Percentiles rank a stretch among this genome's conserved stretches.
phyloP scores from a whole-genome alignment of 2,888 invertebrate genomes.

The Amiota communis region DNA sequence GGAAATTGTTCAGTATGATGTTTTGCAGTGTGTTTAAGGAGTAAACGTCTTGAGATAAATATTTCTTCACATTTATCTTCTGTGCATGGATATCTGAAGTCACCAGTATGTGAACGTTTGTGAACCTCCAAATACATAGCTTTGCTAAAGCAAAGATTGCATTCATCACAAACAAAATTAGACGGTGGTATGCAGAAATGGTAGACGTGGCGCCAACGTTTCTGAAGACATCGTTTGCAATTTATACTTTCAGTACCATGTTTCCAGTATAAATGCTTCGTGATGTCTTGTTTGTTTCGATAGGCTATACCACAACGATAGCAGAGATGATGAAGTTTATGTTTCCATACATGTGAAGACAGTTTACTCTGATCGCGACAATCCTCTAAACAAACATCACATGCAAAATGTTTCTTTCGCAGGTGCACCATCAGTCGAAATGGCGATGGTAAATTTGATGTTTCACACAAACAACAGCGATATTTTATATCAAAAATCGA shows the following conservation, averaged over 20 bases:
- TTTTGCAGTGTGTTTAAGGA: conserved; percentile 80
- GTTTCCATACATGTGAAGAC: conserved; percentile 92
- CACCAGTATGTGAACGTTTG: conserved; percentile 83
- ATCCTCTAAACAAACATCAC: conserved; percentile 89
- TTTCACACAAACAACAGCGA: conserved; percentile 87
- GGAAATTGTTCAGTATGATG: conserved; percentile 71
- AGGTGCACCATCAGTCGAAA: conserved; percentile 92
- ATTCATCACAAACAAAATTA: conserved; percentile 86
- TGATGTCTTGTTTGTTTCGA: conserved; percentile 89
- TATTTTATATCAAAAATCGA: conserved; percentile 78
- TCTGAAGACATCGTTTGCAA: conserved; percentile 89
- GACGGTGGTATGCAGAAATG: conserved; percentile 90
- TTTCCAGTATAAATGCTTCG: conserved; percentile 93
- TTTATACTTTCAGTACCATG: conserved; percentile 91
- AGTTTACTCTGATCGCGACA: conserved; percentile 84
- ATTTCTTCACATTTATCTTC: conserved; percentile 82
- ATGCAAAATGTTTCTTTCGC: conserved; percentile 86
- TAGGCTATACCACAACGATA: conserved; percentile 92
- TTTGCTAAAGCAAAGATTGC: conserved; percentile 82
- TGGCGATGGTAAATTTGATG: conserved; percentile 86
- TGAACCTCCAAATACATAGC: conserved; percentile 89
- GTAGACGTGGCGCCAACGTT: conserved; percentile 93
- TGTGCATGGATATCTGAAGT: conserved; percentile 82
- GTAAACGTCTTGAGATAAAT: conserved; percentile 86
- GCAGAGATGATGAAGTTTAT: conserved; percentile 89